Percentiles rank a stretch among this genome's conserved stretches.
Evolutionary conservation across 2,888 invertebrate genomes (phyloP).

Genomic region (Diaperis boleti): DNA sequence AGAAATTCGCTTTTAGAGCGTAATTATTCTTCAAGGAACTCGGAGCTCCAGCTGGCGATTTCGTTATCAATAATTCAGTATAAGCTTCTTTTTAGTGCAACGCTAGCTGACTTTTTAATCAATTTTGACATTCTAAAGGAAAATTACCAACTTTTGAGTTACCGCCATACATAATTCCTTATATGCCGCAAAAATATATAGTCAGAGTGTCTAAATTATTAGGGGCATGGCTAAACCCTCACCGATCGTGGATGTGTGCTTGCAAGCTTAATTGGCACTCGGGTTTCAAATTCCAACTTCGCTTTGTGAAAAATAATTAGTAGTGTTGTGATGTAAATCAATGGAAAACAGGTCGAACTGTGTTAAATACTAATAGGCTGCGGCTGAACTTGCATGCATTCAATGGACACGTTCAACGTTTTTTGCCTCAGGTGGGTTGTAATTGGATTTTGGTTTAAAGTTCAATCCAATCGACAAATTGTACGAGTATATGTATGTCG

Average conservation of each 20-base stretch:
- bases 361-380: background rate
- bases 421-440: too few species aligned
- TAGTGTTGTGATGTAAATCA: background rate
- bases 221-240: too few species aligned
- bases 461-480: background rate
- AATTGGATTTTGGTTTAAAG: background rate
- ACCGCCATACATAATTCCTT: too few species aligned
- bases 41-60: background rate
- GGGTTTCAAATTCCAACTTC: background rate
- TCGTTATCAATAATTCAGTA: conserved; percentile 3
- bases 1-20: conserved; percentile 7
- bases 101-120: background rate
- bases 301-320: background rate
- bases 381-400: too few species aligned
- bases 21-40: conserved; percentile 5
- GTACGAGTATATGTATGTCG: background rate
- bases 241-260: too few species aligned
- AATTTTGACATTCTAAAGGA: too few species aligned
- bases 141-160: too few species aligned
- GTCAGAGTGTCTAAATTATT: too few species aligned
- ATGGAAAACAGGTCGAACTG: background rate
- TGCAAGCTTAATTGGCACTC: too few species aligned
- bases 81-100: background rate
- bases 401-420: background rate
- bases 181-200: too few species aligned